Base-by-base conservation (phyloP, 2,888 invertebrate genomes). In the Sisyra terminalis region DNA sequence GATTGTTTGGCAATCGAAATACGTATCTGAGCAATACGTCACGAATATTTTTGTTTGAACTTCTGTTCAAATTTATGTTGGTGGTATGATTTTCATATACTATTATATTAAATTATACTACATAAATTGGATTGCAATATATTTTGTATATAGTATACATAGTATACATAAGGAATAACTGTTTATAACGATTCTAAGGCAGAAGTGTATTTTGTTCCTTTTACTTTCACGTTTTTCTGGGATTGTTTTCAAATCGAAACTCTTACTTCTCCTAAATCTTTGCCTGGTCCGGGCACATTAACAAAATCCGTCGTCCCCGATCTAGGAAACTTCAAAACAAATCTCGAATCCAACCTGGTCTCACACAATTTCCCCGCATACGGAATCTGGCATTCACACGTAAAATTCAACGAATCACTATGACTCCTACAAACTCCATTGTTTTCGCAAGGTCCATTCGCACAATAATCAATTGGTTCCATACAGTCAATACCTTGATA, bases 221-320 rank as follows among this genome's bases (percentile, higher is more conserved):
- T 11, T 35, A 24, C 36, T 39, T 39, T 43, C 10, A 13, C 14
- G 46, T 29, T 39, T 34, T 32, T 29, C 32, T 38, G 31, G 24
- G 15, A 2, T n/a, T 44, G 37, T 13, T 8, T 29, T 8, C 29
- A 10, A 16, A 18, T 44, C 24, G 41, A 24, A 32, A 10, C 49
- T 50, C 48, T 55, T 57, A 70, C 69, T 57, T 66, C 61, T 2
- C 55, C 55, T 13, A 74, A 52, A 54, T 66, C 60, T 13, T 58
- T 54, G 2, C 51, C 49, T 2, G 69, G 67, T 2, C 70, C 70
- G 24, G 62, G 58, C 32, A 71, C 50, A 48, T 65, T 58, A 1
- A 73, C 66, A 50, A 71, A 77, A 53, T 76, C 70, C n/a, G 67
- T 66, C 1, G 67, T 69, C 24, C 71, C 70, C 15, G 73, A 66